Evolutionary conservation across 1,140 invertebrate species (phyloP).

Genomic region (Lutraria rhynchaena): DNA sequence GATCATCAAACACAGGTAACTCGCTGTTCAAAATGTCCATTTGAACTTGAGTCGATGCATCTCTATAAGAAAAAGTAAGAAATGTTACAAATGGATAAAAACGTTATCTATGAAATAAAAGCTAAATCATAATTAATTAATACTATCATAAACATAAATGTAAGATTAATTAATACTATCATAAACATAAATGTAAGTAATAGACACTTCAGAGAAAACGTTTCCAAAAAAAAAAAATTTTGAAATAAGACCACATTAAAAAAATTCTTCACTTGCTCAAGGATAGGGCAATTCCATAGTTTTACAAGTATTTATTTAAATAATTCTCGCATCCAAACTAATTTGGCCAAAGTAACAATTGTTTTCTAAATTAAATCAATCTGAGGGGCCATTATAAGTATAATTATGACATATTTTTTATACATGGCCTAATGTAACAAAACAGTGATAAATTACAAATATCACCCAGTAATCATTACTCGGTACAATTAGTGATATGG

Average conservation of each 20-base stretch:
- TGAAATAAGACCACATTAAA: not conserved
- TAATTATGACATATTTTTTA: too few species aligned
- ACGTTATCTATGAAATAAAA: not conserved
- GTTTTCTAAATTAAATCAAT: too few species aligned
- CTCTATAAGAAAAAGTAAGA: constrained; percentile 3
- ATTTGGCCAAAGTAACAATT: too few species aligned
- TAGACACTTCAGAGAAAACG: not conserved
- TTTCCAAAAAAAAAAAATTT: not conserved
- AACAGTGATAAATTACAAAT: too few species aligned
- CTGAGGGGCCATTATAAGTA: too few species aligned
- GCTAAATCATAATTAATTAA: not conserved
- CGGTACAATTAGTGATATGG: too few species aligned
- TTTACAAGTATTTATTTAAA: too few species aligned
- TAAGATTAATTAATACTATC: not conserved
- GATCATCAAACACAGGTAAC: constrained; percentile 11
- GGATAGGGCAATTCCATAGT: too few species aligned
- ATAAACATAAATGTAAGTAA: not conserved
- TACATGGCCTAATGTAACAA: too few species aligned
- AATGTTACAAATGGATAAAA: not conserved
- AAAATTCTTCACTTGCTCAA: too few species aligned
- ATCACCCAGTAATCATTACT: too few species aligned
- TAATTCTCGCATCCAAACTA: too few species aligned
- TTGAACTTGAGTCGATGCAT: constrained; percentile 13
- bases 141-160: not conserved
- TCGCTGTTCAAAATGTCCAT: not conserved